phyloP scores from a whole-genome alignment of 2,797 vertebrate species.

The Cottoperca gobio region DNA sequence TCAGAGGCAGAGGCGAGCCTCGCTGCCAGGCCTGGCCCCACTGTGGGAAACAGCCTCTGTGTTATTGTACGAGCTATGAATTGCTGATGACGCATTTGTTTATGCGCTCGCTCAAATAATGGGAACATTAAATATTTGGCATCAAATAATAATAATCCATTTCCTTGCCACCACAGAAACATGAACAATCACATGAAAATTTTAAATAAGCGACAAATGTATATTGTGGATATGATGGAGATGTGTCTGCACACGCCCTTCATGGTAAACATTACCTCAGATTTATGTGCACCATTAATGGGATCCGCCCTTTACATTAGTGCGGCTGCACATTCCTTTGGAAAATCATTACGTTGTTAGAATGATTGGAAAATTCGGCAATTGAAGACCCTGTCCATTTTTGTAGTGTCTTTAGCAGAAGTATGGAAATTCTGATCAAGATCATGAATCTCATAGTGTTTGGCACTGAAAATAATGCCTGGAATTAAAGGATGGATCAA shows the following conservation, averaged over 20 bases:
- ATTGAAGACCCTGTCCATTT: neutral
- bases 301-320: slow-evolving; percentile 51
- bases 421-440: slow-evolving; percentile 67
- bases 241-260: slow-evolving; percentile 69
- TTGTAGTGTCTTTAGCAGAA: slow-evolving; percentile 16
- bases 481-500: slow-evolving; percentile 50
- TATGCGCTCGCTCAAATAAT: slow-evolving; percentile 84
- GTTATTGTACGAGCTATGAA: slow-evolving; percentile 85
- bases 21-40: slow-evolving; percentile 71
- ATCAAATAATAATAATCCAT: slow-evolving; percentile 84
- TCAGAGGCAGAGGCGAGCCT: slow-evolving; percentile 45
- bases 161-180: slow-evolving; percentile 78
- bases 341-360: slow-evolving; percentile 36
- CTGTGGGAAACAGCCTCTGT: slow-evolving; percentile 83
- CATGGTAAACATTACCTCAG: slow-evolving; percentile 71
- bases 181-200: slow-evolving; percentile 76
- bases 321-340: slow-evolving; percentile 37
- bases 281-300: slow-evolving; percentile 58
- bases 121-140: slow-evolving; percentile 89
- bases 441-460: slow-evolving; percentile 23
- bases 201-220: slow-evolving; percentile 77
- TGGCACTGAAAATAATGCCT: slow-evolving; percentile 37
- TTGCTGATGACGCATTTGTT: slow-evolving; percentile 85
- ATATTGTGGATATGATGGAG: slow-evolving; percentile 68
- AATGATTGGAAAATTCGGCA: slow-evolving; percentile 40